Base-by-base conservation (phyloP, 1,140 invertebrate species). In the Leptonema lineaticorne region DNA sequence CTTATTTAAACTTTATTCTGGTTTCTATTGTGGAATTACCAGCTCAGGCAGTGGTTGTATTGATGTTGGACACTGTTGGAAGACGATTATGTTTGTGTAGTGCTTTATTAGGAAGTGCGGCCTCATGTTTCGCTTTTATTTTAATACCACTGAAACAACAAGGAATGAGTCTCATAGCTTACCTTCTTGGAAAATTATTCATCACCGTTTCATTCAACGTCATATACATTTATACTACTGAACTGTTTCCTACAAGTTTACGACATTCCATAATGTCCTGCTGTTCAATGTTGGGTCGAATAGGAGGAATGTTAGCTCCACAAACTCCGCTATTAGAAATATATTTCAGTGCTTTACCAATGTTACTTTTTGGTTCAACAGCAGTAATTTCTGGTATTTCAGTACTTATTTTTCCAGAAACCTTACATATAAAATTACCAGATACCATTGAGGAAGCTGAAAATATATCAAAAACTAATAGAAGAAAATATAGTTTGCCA, bases 371-470 rank as follows among this genome's bases (percentile, higher is more conserved):
- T 73, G 85, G 84, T 2, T 68, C 76, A 14, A 82, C 86, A 76
- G 79, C 84, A 1, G 70, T 86, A 1, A 71, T 81, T 5, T 83
- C 87, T 24, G 83, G 82, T 3, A n/a, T 84, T 14, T 71, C 86
- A n/a, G 79, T 84, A 0, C 73, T 88, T n/a, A 73, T 81, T 20
- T 84, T 89, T 64, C 88, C 88, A 0, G 88, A 89, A 79, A 89
- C 87, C 0, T 71, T 85, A 18, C 82, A 84, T 22, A 81, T 78
- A 9, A 85, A 83, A 69, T 76, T 89, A 45, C 88, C 87, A 3
- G 87, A 88, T 75, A 87, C 86, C 0, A 77, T 89, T 2, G 78
- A 81, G 72, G 86, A 89, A 71, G 86, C 86, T 26, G 85, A 86
- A 76, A 80, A 80, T 63, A 82, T 88, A 30, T 81, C 27, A 5